Evolutionary conservation across 2,797 vertebrate genomes (phyloP).

Genomic region (Acanthurus leucopareius): DNA sequence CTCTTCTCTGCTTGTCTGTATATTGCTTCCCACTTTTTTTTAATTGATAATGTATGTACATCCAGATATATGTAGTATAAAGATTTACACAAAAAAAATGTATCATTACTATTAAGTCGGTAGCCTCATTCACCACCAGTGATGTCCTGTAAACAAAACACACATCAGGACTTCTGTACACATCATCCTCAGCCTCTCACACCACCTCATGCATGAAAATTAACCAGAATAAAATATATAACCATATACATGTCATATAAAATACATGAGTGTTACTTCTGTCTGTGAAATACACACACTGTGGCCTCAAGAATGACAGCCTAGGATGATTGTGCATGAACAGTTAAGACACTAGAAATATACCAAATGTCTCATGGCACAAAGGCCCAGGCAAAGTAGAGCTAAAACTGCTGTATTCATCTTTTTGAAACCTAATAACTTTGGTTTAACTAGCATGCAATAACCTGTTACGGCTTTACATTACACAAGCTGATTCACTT

Average conservation of each 20-base stretch:
- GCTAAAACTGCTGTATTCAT: neutral
- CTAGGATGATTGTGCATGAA: neutral
- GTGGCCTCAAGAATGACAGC: neutral
- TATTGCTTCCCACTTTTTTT: too few species aligned
- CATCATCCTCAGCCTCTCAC: too few species aligned
- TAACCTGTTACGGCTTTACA: neutral
- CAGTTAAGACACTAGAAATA: neutral
- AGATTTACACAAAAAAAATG: too few species aligned
- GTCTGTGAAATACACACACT: neutral
- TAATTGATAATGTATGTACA: too few species aligned
- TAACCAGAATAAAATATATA: neutral
- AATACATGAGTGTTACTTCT: neutral
- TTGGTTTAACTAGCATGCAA: neutral
- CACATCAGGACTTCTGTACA: too few species aligned
- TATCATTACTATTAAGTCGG: too few species aligned
- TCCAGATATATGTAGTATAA: too few species aligned
- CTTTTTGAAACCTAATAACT: too few species aligned
- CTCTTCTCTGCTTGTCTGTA: too few species aligned
- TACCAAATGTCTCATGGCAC: neutral
- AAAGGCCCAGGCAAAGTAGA: neutral
- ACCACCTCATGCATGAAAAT: too few species aligned
- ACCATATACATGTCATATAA: neutral
- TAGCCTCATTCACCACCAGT: too few species aligned
- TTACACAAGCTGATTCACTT: neutral
- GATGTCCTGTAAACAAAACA: too few species aligned